These are phyloP conservation scores for Latrodectus elegans DNA, from an alignment of 2,888 invertebrate species.

Conservation along the genomic window DNA sequence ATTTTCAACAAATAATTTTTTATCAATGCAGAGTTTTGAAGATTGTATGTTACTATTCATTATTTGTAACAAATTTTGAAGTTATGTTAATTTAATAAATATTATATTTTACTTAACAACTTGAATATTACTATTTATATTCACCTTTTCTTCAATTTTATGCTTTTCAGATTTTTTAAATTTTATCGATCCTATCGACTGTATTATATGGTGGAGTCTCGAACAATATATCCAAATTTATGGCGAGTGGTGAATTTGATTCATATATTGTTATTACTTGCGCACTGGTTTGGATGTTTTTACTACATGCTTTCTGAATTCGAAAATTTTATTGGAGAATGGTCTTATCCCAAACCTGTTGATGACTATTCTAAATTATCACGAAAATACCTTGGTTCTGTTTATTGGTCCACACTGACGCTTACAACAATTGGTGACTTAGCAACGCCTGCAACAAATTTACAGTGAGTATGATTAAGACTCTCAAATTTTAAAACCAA, in stretches of 20 bases:
- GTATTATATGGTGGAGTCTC: constrained; percentile 96
- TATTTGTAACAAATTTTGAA: too few species aligned
- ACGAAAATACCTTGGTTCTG: constrained; percentile 92
- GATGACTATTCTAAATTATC: constrained; percentile 92
- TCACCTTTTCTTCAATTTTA: neutral
- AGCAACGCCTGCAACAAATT: constrained; percentile 95
- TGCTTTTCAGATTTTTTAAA: constrained; percentile 75
- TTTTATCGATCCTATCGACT: constrained; percentile 91
- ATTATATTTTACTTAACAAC: too few species aligned
- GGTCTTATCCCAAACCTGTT: constrained; percentile 76
- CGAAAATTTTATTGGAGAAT: constrained; percentile 83
- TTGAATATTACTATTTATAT: too few species aligned
- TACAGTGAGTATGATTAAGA: constrained; percentile 85
- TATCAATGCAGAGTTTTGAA: too few species aligned
- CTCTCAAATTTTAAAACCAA: too few species aligned
- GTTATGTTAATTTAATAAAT: too few species aligned
- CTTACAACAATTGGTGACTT: constrained; percentile 96
- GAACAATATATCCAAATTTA: constrained; percentile 96
- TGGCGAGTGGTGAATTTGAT: constrained; percentile 96
- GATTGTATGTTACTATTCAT: too few species aligned
- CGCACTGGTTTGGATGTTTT: constrained; percentile 99
- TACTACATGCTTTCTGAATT: constrained; percentile 95
- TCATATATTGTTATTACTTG: constrained; percentile 93
- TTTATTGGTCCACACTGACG: constrained; percentile 97
- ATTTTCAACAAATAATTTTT: too few species aligned